Conservation (phyloP, 2,888 invertebrate genomes). For the Lampropteryx suffumata region DNA sequence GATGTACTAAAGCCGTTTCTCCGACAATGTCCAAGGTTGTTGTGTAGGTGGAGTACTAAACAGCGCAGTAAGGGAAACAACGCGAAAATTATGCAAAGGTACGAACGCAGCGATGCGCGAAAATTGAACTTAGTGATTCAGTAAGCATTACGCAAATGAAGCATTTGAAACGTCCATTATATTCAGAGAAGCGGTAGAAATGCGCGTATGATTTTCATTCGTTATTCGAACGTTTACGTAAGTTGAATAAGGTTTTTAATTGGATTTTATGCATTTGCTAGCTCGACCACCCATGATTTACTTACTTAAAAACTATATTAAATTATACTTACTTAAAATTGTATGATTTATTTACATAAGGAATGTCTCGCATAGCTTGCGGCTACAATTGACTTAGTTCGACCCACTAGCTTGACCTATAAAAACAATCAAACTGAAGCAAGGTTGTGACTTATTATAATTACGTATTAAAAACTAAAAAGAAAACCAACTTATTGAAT, state of each 20-base stretch:
- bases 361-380: too few relatives aligned
- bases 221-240: neutral
- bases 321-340: too few relatives aligned
- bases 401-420: too few relatives aligned
- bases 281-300: too few relatives aligned
- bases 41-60: constrained; percentile 31
- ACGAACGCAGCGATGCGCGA: constrained; percentile 48
- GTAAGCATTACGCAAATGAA: constrained; percentile 28
- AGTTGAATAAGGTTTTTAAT: neutral
- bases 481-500: too few relatives aligned
- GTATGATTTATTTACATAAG: too few relatives aligned
- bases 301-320: too few relatives aligned
- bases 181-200: constrained; percentile 9
- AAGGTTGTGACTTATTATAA: too few relatives aligned
- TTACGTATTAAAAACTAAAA: too few relatives aligned
- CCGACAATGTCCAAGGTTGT: constrained; percentile 42
- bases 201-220: constrained; percentile 9
- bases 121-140: constrained; percentile 38
- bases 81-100: constrained; percentile 55
- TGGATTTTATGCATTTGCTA: neutral
- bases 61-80: constrained; percentile 28
- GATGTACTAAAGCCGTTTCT: constrained; percentile 37
- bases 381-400: too few relatives aligned
- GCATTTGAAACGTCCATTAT: constrained; percentile 16
- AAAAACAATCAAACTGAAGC: too few relatives aligned